Evolutionary conservation across 2,797 vertebrate genomes (phyloP), one percentile per base, ranked within the genome.

Genomic region (Sibirionetta formosa): DNA sequence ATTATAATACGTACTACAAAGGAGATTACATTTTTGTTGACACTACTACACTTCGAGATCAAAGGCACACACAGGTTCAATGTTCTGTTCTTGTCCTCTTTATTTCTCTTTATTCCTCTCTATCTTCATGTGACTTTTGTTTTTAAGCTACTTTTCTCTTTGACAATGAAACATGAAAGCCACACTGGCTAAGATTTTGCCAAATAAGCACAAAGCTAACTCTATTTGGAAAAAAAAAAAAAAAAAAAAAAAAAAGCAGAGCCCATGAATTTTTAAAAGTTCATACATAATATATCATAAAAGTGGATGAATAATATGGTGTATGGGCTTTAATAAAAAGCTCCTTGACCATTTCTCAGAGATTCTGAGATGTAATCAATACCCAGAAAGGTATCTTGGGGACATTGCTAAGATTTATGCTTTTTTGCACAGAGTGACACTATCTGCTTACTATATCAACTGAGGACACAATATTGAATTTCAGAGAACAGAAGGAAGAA

Each of bases 241-340:
- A 94, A 96, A 97, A 86, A 82, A 90, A 96, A 92, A 78, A 97
- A 94, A 96, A 97, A 66, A 68, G 95, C 95, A 97, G 85, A 96
- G 94, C 80, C 95, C 96, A 98, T 98, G 97, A 98, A 98, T 98
- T 98, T 98, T 98, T 98, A 97, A 98, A 97, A 97, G 97, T 98
- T 98, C 98, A 99, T 99, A 98, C 98, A 99, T 99, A 99, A 99
- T 99, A 98, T 98, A 99, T 99, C 98, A 99, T 98, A 98, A 98
- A 98, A 97, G 96, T 96, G 93, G 97, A 98, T 98, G 98, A 99
- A 97, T 98, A 98, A 99, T 99, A 98, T 63, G 95, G 96, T 98
- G 96, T 94, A 90, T 68, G 71, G 97, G 98, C 97, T 98, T 98
- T 98, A 98, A 98, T 98, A 97, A 98, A 98, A 98, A 98, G 97